Evolutionary conservation across 2,113 vertebrate species (phyloP), one percentile per base, ranked within the genome.

Genomic region (Sceloporus undulatus): DNA sequence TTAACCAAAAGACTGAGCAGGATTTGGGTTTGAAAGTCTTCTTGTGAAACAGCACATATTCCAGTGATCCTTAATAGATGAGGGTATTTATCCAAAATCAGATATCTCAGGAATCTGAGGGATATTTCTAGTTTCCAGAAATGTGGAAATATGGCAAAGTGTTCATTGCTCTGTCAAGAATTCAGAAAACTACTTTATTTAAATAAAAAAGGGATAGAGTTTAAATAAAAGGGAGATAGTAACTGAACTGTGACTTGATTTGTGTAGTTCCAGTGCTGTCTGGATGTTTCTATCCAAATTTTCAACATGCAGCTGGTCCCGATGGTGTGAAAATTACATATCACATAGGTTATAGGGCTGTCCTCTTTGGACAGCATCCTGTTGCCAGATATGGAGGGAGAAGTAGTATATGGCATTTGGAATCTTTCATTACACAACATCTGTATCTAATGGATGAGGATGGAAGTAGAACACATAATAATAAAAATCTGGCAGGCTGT

Each of bases 1-100:
- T 77, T 77, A 77, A 21, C n/a, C 84, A 7, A n/a, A 80, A 88
- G 27, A 14, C 71, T 84, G 40, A 85, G 71, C 11, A 29, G 70
- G 23, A 82, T 87, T 90, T 85, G 80, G 34, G 29, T 25, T n/a
- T 85, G 62, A 65, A 86, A 87, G 21, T 29, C 5, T 83, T 56
- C 19, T n/a, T 73, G 34, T 19, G 5, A 59, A 79, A 59, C 5
- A 27, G 23, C 65, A 38, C 23, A 10, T 38, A 42, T 75, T 48
- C 23, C 34, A 62, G 48, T 48, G 54, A 48, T 79, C 62, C 23
- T 29, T 27, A 40, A 40, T 11, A 16, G 66, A 6, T 54, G n/a
- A n/a, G 34, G 29, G 7, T 5, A 52, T 54, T 23, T 77, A 83
- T 77, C 21, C 16, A 66, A 76, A 87, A 88, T 11, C 11, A 66